A percentile compares a stretch with the other conserved stretches of the same genome.
Evolutionary conservation across 2,797 vertebrate species (phyloP).

Genomic region (Eidolon dupreanum): DNA sequence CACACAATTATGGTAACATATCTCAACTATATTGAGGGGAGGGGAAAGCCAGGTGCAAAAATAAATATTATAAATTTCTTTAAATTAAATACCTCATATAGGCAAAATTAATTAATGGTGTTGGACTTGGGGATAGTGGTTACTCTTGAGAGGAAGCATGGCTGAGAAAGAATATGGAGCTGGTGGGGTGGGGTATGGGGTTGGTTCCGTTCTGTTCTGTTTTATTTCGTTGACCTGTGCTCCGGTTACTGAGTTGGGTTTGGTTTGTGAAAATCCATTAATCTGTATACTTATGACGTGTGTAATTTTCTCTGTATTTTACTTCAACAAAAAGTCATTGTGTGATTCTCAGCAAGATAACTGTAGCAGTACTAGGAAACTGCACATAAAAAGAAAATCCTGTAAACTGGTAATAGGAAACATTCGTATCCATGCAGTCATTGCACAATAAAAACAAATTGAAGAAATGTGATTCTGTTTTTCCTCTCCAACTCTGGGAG

Average conservation of each 20-base stretch:
- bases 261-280: not conserved
- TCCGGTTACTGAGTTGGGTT: not conserved
- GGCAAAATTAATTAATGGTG: not conserved
- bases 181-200: accelerated
- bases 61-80: not conserved
- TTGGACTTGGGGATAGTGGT: not conserved
- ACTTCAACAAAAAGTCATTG: not conserved
- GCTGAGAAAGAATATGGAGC: not conserved
- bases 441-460: not conserved
- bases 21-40: not conserved
- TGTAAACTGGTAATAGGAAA: not conserved
- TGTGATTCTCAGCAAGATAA: not conserved
- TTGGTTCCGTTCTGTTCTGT: not conserved
- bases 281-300: not conserved
- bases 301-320: not conserved
- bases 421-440: not conserved
- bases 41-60: not conserved
- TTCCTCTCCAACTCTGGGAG: not conserved
- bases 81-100: not conserved
- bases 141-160: not conserved
- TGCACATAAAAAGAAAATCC: not conserved
- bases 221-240: not conserved
- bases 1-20: not conserved
- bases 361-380: not conserved
- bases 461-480: not conserved